Percentiles rank a stretch among this genome's conserved stretches.
Conservation (phyloP, 1,140 invertebrate genomes). For the roundworm (Caenorhabditis elegans) region DNA sequence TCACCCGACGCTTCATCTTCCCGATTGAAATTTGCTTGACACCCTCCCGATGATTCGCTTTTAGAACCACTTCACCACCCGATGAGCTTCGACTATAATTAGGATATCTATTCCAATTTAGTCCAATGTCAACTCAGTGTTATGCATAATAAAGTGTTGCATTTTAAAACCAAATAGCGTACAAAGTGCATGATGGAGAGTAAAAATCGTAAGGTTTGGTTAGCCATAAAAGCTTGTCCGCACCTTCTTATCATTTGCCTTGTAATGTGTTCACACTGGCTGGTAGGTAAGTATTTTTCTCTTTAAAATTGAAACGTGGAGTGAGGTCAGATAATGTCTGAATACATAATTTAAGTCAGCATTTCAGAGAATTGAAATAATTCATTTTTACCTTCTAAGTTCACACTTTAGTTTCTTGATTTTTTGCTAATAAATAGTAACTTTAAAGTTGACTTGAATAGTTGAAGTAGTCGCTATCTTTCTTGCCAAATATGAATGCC, state of each 20-base stretch:
- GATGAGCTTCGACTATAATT: constrained; percentile 21
- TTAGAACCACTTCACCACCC: background rate
- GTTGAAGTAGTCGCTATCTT: no score
- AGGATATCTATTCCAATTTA: background rate
- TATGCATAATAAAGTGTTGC: background rate
- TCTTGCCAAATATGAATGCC: no score
- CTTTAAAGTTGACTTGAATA: no score
- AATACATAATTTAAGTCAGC: no score
- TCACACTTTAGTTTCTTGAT: no score
- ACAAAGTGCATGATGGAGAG: background rate
- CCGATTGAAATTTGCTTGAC: background rate
- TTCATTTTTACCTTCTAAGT: no score
- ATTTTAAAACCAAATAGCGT: background rate
- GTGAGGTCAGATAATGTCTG: no score
- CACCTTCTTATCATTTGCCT: constrained; percentile 9
- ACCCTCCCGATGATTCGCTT: background rate
- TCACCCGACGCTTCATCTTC: background rate
- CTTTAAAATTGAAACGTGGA: background rate
- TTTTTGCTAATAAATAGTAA: no score
- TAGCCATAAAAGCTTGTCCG: background rate
- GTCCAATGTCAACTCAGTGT: background rate
- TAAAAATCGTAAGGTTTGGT: background rate
- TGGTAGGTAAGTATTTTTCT: constrained; percentile 23
- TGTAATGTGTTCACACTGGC: constrained; percentile 11
- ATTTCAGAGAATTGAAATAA: no score